These are phyloP conservation scores for Chrysocyon brachyurus DNA, from an alignment of 2,797 vertebrate species.

Conservation along the genomic window DNA sequence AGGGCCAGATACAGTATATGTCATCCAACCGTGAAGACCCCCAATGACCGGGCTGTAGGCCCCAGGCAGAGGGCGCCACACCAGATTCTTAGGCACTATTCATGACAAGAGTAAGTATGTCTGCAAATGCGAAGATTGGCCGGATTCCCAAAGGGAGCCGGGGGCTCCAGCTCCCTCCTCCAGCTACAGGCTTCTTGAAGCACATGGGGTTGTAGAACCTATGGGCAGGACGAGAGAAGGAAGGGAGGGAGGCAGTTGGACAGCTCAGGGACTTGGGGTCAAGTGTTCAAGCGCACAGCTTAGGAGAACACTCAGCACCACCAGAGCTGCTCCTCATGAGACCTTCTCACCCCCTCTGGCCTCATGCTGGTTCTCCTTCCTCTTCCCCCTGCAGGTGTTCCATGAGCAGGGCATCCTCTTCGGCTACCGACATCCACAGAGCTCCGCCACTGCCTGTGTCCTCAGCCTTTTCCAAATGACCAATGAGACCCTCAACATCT, in stretches of 20 bases:
- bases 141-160: background rate
- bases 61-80: constrained; percentile 5
- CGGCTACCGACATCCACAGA: constrained; percentile 95
- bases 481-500: constrained; percentile 98
- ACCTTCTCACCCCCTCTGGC: accelerated
- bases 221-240: background rate
- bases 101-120: constrained; percentile 63
- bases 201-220: background rate
- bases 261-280: background rate
- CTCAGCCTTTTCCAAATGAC: constrained; percentile 96
- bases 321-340: background rate
- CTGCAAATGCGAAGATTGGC: background rate
- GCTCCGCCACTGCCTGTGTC: constrained; percentile 94
- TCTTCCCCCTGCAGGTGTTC: constrained; percentile 90
- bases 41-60: background rate
- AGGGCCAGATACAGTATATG: constrained; percentile 28
- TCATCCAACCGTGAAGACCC: background rate
- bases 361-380: background rate
- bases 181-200: background rate
- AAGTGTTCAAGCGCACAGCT: background rate
- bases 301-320: background rate
- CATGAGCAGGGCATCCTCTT: constrained; percentile 96
- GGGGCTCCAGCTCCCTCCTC: background rate
- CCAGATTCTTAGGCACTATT: constrained; percentile 24
- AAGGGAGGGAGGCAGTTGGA: background rate